Percentiles rank a stretch among this genome's conserved stretches.
phyloP scores from a whole-genome alignment of 2,797 vertebrate species.

The Bovichtus diacanthus region DNA sequence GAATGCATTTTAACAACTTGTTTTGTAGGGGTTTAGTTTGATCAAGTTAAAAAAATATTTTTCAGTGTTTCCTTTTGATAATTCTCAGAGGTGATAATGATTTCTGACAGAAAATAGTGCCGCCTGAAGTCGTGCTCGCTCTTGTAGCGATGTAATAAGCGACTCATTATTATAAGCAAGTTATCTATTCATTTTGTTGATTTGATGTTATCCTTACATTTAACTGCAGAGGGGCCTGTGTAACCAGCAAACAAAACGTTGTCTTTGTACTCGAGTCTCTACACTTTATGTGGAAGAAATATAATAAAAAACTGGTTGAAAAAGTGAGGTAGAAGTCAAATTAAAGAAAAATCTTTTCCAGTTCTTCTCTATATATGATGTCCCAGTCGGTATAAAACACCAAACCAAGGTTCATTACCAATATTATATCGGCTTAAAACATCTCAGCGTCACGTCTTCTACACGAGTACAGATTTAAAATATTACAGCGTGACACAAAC shows the following conservation, averaged over 20 bases:
- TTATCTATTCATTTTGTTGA: not conserved
- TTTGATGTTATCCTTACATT: not conserved
- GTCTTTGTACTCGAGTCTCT: not conserved
- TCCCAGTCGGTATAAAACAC: not conserved
- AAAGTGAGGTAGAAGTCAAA: conserved; percentile 8
- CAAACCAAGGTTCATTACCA: not conserved
- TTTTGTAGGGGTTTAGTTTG: too few species aligned
- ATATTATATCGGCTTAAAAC: not conserved
- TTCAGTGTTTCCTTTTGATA: not conserved
- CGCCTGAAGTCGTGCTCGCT: too few species aligned
- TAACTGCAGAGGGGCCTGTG: too few species aligned
- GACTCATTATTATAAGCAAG: not conserved
- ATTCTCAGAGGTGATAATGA: not conserved
- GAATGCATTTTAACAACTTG: not conserved
- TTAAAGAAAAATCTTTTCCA: not conserved
- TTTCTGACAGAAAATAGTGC: not conserved
- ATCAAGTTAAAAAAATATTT: too few species aligned
- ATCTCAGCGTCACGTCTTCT: not conserved
- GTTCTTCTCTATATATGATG: not conserved
- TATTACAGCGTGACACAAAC: not conserved
- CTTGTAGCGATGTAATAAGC: not conserved
- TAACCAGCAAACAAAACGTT: not conserved
- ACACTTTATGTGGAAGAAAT: not conserved
- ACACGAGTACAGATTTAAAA: not conserved
- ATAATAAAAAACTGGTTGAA: not conserved